A percentile compares a stretch with the other conserved stretches of the same genome.
Conservation (phyloP, 1,140 invertebrate genomes). For the Radopholus similis region DNA sequence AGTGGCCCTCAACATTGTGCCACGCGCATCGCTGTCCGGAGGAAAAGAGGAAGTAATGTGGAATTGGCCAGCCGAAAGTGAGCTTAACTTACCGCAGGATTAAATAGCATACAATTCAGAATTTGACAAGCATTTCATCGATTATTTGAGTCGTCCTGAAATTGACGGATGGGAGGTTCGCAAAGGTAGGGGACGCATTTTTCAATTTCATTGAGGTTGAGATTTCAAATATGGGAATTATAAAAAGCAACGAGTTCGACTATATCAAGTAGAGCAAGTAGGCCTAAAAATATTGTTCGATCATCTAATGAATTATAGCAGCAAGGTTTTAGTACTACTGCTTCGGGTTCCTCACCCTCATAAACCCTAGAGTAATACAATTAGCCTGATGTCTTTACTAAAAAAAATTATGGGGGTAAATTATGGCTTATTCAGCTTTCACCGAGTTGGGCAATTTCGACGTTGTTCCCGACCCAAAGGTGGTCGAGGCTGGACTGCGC, state of each 20-base stretch:
- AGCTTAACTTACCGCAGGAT: slow-evolving; percentile 15
- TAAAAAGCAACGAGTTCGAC: no score
- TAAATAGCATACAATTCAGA: slow-evolving; percentile 25
- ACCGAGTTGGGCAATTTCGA: slow-evolving; percentile 62
- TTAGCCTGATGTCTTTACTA: no score
- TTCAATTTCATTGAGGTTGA: no score
- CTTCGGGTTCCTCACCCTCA: no score
- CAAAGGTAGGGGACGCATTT: slow-evolving; percentile 48
- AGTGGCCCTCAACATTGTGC: not conserved
- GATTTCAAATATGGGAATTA: no score
- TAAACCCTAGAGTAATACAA: no score
- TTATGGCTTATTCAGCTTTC: slow-evolving; percentile 49
- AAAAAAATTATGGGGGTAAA: no score
- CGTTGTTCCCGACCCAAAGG: slow-evolving; percentile 86
- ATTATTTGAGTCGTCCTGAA: slow-evolving; percentile 79
- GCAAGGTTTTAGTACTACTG: no score
- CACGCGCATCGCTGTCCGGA: not conserved
- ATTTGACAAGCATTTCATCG: slow-evolving; percentile 60
- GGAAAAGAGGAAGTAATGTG: slow-evolving; percentile 57
- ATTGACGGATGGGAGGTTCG: slow-evolving; percentile 95
- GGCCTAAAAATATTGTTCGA: no score
- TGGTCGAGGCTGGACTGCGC: slow-evolving; percentile 82
- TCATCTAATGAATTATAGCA: no score
- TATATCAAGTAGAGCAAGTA: no score
- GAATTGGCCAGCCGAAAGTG: slow-evolving; percentile 59